These are phyloP conservation scores for Digitonthophagus gazella DNA, from an alignment of 2,888 invertebrate species.

Conservation along the genomic window DNA sequence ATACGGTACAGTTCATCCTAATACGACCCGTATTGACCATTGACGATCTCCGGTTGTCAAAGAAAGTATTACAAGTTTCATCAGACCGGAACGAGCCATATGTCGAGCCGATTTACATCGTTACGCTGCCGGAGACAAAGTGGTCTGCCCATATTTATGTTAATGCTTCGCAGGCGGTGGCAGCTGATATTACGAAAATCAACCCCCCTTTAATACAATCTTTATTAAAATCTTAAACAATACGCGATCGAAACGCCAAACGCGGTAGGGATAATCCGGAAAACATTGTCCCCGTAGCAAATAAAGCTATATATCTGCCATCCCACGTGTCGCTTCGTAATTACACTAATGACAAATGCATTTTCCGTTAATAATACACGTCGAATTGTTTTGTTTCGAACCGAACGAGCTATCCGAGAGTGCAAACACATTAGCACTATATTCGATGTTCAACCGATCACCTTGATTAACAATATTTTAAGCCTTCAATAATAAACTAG, in stretches of 20 bases:
- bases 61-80: background rate
- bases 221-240: background rate
- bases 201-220: background rate
- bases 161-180: background rate
- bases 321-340: background rate
- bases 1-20: background rate
- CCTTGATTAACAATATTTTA: background rate
- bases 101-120: background rate
- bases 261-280: background rate
- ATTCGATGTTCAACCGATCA: background rate
- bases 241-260: background rate
- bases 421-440: background rate
- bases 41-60: background rate
- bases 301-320: background rate
- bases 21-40: background rate
- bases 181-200: background rate
- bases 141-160: background rate
- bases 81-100: background rate
- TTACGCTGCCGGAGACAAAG: no score
- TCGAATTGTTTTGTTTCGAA: background rate
- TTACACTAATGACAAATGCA: background rate
- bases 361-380: background rate
- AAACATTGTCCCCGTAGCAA: background rate
- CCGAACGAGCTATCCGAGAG: background rate
- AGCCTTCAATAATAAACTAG: background rate